Percentiles rank a stretch among this genome's conserved stretches.
These are phyloP conservation scores for Acleris holmiana DNA, from an alignment of 2,888 invertebrate species.

Conservation along the genomic window DNA sequence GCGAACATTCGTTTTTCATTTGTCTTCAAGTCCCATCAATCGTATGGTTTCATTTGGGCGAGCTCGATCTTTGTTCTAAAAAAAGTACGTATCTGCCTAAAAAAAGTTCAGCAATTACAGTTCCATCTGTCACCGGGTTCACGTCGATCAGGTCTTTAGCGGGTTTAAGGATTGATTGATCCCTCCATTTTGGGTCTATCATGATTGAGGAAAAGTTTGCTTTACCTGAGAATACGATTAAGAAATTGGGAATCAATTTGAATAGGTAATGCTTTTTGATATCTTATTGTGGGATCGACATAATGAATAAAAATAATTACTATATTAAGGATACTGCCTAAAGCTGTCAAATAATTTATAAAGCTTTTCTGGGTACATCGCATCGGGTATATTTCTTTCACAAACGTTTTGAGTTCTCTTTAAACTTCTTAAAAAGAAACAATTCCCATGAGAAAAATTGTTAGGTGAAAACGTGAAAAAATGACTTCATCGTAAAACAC, in stretches of 20 bases:
- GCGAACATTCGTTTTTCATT: slow-evolving; percentile 63
- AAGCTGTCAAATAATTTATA: too few relatives aligned
- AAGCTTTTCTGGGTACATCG: too few relatives aligned
- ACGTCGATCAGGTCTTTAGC: slow-evolving; percentile 64
- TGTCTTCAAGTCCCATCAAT: slow-evolving; percentile 73
- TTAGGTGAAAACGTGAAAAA: neutral
- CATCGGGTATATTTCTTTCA: too few relatives aligned
- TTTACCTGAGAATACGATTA: slow-evolving; percentile 17
- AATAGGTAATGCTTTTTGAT: slow-evolving; percentile 5
- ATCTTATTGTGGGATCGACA: too few relatives aligned
- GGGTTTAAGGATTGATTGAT: slow-evolving; percentile 72
- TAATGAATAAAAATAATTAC: too few relatives aligned
- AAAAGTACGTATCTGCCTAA: slow-evolving; percentile 61
- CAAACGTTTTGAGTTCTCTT: too few relatives aligned
- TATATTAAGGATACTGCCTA: too few relatives aligned
- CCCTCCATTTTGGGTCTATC: slow-evolving; percentile 58
- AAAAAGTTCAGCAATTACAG: slow-evolving; percentile 74
- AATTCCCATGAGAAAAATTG: too few relatives aligned
- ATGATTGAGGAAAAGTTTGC: slow-evolving; percentile 23
- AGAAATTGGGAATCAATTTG: neutral
- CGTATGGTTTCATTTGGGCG: slow-evolving; percentile 67
- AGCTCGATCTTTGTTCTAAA: slow-evolving; percentile 62
- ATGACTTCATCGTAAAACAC: slow-evolving; percentile 10
- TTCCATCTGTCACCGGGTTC: slow-evolving; percentile 75
- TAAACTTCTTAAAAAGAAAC: too few relatives aligned